Evolutionary conservation across 2,113 vertebrate species (phyloP).

Genomic region (Phalacrocorax brasilianus): DNA sequence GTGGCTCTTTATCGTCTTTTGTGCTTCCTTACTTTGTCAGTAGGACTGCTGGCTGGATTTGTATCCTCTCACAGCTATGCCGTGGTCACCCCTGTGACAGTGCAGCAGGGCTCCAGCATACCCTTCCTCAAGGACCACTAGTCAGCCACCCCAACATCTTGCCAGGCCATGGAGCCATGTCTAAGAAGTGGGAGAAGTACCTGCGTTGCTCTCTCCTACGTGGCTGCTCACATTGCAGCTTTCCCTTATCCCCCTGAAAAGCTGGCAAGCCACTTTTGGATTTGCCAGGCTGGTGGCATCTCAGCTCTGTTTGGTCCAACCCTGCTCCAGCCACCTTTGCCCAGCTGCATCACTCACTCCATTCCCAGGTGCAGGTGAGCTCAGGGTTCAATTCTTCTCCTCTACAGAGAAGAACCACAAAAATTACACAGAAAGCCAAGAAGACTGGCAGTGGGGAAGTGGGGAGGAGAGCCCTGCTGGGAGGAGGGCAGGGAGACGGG

Average conservation of each 20-base stretch:
- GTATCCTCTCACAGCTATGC: neutral
- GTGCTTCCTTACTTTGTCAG: neutral
- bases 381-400: neutral
- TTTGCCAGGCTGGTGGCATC: neutral
- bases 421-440: neutral
- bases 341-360: neutral
- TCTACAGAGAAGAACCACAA: neutral
- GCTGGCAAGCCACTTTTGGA: neutral
- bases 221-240: neutral
- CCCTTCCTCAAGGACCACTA: neutral
- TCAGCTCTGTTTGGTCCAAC: neutral
- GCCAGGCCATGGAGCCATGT: neutral
- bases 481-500: neutral
- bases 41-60: neutral
- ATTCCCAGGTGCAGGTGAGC: neutral
- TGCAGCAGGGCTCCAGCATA: neutral
- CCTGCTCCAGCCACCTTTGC: neutral
- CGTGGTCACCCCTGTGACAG: neutral
- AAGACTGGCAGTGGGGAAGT: neutral
- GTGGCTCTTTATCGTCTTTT: neutral
- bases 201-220: neutral
- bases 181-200: neutral
- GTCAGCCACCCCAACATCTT: neutral
- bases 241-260: neutral
- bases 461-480: neutral